Evolutionary conservation across 2,113 vertebrate genomes (phyloP).

Genomic region (Muntiacus reevesi): DNA sequence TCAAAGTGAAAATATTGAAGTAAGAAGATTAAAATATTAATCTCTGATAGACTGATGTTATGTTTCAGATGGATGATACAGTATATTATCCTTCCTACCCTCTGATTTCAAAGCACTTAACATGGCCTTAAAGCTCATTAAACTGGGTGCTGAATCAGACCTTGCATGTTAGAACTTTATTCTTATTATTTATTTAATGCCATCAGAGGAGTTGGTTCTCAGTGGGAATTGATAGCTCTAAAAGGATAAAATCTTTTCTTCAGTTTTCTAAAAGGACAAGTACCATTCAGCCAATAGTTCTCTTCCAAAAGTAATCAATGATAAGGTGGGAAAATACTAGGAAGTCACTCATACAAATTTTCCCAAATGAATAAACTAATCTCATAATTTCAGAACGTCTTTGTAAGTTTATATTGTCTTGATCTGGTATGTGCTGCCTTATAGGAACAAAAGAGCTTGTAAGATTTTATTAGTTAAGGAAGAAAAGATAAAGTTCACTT

Average conservation of each 20-base stretch:
- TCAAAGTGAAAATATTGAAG: constrained; percentile 6
- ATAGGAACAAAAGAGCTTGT: neutral
- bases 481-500: neutral
- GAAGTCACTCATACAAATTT: neutral
- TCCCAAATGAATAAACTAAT: neutral
- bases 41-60: neutral
- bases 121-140: constrained; percentile 64
- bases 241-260: constrained; percentile 18
- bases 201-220: constrained; percentile 47
- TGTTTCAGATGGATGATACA: neutral
- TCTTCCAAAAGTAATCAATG: constrained; percentile 26
- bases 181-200: constrained; percentile 69
- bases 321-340: constrained; percentile 6
- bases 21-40: constrained; percentile 27
- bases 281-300: neutral
- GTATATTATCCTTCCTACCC: neutral
- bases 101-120: constrained; percentile 65
- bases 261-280: constrained; percentile 11
- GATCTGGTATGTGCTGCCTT: neutral
- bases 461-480: constrained; percentile 2
- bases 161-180: constrained; percentile 36
- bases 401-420: neutral
- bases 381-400: neutral
- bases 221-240: constrained; percentile 39
- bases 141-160: constrained; percentile 57